Evolutionary conservation across 1,140 invertebrate species (phyloP).

Genomic region (Calosoma granatense): DNA sequence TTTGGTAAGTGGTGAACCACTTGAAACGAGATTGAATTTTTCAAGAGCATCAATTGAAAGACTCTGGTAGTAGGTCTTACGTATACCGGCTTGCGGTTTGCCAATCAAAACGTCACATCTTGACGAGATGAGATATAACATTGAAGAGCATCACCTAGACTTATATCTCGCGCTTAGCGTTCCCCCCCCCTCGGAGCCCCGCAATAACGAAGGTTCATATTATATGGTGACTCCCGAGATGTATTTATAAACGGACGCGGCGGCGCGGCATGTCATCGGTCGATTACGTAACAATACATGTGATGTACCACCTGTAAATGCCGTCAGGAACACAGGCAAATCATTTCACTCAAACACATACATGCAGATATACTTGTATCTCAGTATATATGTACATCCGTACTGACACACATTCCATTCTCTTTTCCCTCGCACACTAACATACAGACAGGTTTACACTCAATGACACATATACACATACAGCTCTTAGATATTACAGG

Average conservation of each 20-base stretch:
- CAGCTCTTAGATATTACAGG: too few species aligned
- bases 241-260: neutral
- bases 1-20: neutral
- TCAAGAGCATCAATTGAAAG: neutral
- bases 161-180: neutral
- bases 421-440: too few species aligned
- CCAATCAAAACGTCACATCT: slow-evolving; percentile 5
- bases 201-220: neutral
- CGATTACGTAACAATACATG: slow-evolving; percentile 6
- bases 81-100: neutral
- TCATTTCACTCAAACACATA: too few species aligned
- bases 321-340: slow-evolving; percentile 3
- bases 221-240: neutral
- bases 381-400: too few species aligned
- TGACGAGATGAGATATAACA: too few species aligned
- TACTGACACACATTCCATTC: too few species aligned
- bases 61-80: neutral
- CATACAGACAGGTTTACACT: too few species aligned
- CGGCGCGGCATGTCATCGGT: neutral
- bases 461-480: too few species aligned
- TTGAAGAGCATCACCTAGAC: neutral
- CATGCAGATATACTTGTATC: too few species aligned
- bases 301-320: slow-evolving; percentile 8
- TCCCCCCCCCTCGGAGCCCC: neutral
- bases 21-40: slow-evolving; percentile 2